Evolutionary conservation across 2,888 invertebrate species (phyloP), one percentile per base, ranked within the genome.

Genomic region (Eristalis pertinax): DNA sequence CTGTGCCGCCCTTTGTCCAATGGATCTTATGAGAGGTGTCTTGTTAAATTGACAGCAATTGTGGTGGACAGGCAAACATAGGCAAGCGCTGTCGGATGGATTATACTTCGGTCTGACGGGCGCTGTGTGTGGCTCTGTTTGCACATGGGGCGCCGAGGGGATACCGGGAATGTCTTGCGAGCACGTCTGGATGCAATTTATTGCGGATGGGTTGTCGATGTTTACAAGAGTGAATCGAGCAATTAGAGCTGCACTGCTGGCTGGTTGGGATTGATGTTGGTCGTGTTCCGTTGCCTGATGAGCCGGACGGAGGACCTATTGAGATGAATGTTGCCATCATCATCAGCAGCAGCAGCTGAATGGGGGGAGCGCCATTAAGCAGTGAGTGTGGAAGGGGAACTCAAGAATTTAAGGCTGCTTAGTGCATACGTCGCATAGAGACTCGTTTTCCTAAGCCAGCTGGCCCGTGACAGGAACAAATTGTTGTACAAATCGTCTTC

Each of bases 1-100:
- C 19, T 60, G 19, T 60, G 19, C 19, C 19, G 29, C 62, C 22
- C 67, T 22, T 43, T 50, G 67, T 56, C 22, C 72, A 62, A 32
- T 64, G 63, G 64, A 35, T 50, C 13, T 64, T 29, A 43, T 32
- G 13, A 58, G 35, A 73, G 73, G 62, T 79, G 84, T 79, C 74
- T 67, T 84, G 65, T 84, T 84, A 75, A 80, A 84, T 84, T 79
- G 84, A 84, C 79, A 79, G 67, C 70, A 72, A 84, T 84, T 84
- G 80, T 72, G 56, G 79, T 29, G 67, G 64, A 67, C 60, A 72
- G 65, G 67, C 69, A 78, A 74, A 70, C 58, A 79, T 50, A 11
- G 79, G 50, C 50, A 8, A 50, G 50, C 50, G 19, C n/a, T 50
- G 50, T 50, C 50, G 50, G 58, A 35, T 35, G 32, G 58, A 35